phyloP scores from a whole-genome alignment of 2,888 invertebrate species.

The Furcula furcula region DNA sequence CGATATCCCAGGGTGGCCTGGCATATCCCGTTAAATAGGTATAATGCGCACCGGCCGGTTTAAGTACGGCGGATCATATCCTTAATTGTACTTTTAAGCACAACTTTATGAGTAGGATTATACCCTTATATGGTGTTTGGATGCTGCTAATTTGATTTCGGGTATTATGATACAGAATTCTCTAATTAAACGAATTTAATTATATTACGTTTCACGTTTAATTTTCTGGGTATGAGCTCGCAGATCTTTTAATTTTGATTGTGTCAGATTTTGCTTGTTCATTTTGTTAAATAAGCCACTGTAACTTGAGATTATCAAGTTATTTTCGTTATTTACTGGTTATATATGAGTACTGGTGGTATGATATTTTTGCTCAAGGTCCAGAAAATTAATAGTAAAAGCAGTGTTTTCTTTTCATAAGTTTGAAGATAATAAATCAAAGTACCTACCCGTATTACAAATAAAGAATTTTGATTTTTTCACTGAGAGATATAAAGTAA shows the following conservation, averaged over 20 bases:
- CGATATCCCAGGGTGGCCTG: conserved; percentile 54
- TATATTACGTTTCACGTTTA: neutral
- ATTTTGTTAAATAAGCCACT: no score
- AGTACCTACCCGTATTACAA: no score
- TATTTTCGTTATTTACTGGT: no score
- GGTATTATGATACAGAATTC: conserved; percentile 5
- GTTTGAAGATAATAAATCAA: no score
- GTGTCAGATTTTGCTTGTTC: no score
- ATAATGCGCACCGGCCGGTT: conserved; percentile 67
- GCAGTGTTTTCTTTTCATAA: no score
- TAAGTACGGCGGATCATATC: conserved; percentile 66
- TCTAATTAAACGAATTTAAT: conserved; percentile 15
- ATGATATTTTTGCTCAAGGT: no score
- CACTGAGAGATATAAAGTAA: no score
- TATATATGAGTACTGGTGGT: no score
- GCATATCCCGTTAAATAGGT: conserved; percentile 73
- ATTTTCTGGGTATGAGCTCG: neutral
- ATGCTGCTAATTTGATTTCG: conserved; percentile 31
- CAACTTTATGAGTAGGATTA: conserved; percentile 57
- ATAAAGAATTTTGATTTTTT: no score
- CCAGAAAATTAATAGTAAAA: no score
- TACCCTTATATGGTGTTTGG: conserved; percentile 30
- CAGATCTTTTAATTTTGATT: neutral
- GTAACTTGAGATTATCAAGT: no score
- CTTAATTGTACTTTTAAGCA: conserved; percentile 69